Evolutionary conservation across 2,113 vertebrate genomes (phyloP).

Genomic region (Hemichromis elongatus): DNA sequence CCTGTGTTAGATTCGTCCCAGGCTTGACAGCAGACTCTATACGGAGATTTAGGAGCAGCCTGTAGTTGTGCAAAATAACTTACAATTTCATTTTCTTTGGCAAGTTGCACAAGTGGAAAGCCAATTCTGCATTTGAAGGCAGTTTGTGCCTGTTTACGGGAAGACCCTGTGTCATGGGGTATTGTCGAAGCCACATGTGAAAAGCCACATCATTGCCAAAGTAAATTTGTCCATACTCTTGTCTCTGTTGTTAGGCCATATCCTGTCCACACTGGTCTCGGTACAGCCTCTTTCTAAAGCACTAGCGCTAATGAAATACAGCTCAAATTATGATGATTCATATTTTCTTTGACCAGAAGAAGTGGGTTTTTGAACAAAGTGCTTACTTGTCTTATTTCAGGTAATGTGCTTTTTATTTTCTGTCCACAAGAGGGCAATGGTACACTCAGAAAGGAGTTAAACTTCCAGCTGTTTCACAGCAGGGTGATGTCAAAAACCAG

Average conservation of each 20-base stretch:
- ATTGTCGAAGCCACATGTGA: conserved; percentile 38
- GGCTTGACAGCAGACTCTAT: neutral
- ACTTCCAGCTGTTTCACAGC: neutral
- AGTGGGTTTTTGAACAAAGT: neutral
- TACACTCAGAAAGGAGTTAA: conserved; percentile 2
- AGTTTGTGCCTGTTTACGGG: conserved; percentile 20
- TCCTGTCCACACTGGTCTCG: neutral
- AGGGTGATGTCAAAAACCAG: conserved; percentile 8
- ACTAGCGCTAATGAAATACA: neutral
- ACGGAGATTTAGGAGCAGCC: neutral
- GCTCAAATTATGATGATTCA: neutral
- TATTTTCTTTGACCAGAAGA: neutral
- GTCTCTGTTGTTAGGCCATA: neutral
- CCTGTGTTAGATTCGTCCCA: conserved; percentile 1
- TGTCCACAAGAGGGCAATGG: conserved; percentile 50
- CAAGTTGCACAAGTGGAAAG: neutral
- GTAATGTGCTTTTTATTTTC: conserved; percentile 8
- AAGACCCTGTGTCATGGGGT: neutral
- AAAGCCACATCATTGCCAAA: conserved; percentile 14
- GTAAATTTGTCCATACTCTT: conserved; percentile 15
- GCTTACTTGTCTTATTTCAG: neutral
- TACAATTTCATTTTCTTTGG: conserved; percentile 10
- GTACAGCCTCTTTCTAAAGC: neutral
- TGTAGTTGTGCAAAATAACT: neutral
- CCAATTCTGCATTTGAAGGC: neutral